These are phyloP conservation scores for Trichomycterus rosablanca DNA, from an alignment of 2,113 vertebrate genomes.

Conservation along the genomic window DNA sequence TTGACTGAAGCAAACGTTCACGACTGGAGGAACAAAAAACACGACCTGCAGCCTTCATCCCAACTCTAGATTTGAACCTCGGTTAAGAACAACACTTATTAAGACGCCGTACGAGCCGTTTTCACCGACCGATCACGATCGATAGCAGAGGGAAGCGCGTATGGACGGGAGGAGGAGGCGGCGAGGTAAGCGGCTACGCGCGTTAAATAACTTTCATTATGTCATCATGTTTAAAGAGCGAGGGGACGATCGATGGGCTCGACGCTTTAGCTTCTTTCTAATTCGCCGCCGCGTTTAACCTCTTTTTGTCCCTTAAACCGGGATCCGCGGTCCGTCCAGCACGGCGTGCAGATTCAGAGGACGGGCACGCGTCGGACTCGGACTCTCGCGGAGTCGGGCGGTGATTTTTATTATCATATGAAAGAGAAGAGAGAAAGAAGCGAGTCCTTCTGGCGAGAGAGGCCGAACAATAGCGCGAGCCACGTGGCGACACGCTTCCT, in stretches of 20 bases:
- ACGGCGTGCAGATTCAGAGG: slow-evolving; percentile 30
- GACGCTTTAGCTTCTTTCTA: slow-evolving; percentile 6
- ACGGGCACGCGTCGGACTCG: slow-evolving; percentile 39
- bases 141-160: slow-evolving; percentile 41
- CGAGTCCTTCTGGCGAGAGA: slow-evolving; percentile 60
- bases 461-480: slow-evolving; percentile 54
- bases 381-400: slow-evolving; percentile 1
- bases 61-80: slow-evolving; percentile 41
- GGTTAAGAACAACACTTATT: slow-evolving; percentile 54
- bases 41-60: slow-evolving; percentile 19
- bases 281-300: background rate
- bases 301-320: slow-evolving; percentile 10
- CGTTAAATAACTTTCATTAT: slow-evolving; percentile 51
- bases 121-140: slow-evolving; percentile 46
- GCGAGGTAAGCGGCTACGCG: slow-evolving; percentile 24
- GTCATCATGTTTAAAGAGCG: slow-evolving; percentile 45
- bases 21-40: background rate
- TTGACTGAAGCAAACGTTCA: background rate
- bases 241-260: slow-evolving; percentile 45
- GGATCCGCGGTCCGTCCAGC: slow-evolving; percentile 5
- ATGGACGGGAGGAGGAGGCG: slow-evolving; percentile 24
- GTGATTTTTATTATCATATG: slow-evolving; percentile 63
- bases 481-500: slow-evolving; percentile 60
- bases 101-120: slow-evolving; percentile 45
- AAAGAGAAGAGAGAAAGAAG: slow-evolving; percentile 56